phyloP scores from a whole-genome alignment of 2,113 vertebrate species.

The Pachyramphus minor region DNA sequence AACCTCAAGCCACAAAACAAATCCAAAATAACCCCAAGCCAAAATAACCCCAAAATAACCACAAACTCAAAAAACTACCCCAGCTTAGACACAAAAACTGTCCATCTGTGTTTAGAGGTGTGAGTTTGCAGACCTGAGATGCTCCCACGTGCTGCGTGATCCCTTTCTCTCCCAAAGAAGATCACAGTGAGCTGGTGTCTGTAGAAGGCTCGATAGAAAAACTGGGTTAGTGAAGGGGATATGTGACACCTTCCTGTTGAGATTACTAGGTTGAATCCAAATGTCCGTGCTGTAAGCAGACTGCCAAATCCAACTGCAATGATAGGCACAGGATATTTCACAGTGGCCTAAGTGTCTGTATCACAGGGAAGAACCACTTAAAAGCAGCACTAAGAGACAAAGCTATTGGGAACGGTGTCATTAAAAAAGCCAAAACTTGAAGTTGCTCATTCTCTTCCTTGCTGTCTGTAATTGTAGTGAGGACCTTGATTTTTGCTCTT shows the following conservation, averaged over 20 bases:
- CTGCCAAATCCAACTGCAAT: neutral
- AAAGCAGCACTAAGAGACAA: neutral
- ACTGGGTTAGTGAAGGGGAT: neutral
- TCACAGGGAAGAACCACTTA: neutral
- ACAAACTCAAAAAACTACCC: fast-evolving
- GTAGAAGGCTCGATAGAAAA: neutral
- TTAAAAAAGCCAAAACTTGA: neutral
- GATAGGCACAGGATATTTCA: neutral
- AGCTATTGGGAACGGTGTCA: neutral
- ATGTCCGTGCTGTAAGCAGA: neutral
- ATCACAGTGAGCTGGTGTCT: neutral
- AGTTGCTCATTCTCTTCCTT: neutral
- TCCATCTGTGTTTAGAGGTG: neutral
- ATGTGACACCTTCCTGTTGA: neutral
- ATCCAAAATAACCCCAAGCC: neutral
- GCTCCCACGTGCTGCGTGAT: neutral
- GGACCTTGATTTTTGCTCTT: neutral
- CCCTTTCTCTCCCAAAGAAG: neutral
- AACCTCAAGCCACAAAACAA: neutral
- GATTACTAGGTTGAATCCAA: neutral
- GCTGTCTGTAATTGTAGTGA: neutral
- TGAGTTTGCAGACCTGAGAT: neutral
- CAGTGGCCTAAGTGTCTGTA: neutral
- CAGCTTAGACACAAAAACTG: neutral
- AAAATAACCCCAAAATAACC: neutral